These are phyloP conservation scores for Salarias fasciatus DNA, from an alignment of 2,797 vertebrate genomes.

Conservation along the genomic window DNA sequence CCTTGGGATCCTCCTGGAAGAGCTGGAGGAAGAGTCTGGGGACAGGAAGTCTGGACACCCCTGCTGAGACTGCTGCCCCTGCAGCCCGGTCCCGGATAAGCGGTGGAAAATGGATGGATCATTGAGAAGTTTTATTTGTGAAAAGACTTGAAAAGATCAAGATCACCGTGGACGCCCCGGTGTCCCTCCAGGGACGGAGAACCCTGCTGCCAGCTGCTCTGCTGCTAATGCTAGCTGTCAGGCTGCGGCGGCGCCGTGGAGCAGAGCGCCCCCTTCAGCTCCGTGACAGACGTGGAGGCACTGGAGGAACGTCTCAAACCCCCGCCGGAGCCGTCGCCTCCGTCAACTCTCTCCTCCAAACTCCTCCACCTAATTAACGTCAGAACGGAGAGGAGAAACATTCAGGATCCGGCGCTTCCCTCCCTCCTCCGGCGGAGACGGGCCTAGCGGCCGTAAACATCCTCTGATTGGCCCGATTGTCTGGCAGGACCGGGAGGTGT, in stretches of 20 bases:
- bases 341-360: constrained; percentile 6
- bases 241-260: constrained; percentile 24
- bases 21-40: no score
- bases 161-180: no score
- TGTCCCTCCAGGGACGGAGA: no score
- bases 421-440: constrained; percentile 19
- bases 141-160: no score
- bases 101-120: no score
- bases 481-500: constrained; percentile 33
- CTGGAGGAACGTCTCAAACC: constrained; percentile 44
- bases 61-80: no score
- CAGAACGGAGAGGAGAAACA: constrained; percentile 55
- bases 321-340: constrained; percentile 35
- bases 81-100: no score
- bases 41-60: no score
- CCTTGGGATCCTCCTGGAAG: no score
- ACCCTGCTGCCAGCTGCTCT: no score
- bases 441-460: constrained; percentile 51
- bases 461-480: constrained; percentile 65
- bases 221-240: constrained; percentile 43
- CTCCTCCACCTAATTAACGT: constrained; percentile 67
- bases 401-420: constrained; percentile 38
- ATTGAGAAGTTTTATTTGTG: no score
- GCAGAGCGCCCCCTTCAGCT: constrained; percentile 33
- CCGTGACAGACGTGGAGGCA: constrained; percentile 50